These are phyloP conservation scores for Trichosurus vulpecula DNA, from an alignment of 2,797 vertebrate species.

Conservation along the genomic window DNA sequence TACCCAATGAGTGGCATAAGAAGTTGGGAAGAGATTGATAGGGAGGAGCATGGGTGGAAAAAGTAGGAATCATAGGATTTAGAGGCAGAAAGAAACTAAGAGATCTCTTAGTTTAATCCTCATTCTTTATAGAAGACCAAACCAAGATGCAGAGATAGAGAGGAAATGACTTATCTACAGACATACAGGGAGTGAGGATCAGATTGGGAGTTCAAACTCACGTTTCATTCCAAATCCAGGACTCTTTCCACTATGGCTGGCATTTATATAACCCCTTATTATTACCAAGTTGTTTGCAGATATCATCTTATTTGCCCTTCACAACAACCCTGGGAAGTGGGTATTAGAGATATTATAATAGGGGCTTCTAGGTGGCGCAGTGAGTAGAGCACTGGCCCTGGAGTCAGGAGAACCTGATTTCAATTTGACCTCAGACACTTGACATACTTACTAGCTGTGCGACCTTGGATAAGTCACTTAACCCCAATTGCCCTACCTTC, in stretches of 20 bases:
- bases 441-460: too few relatives aligned
- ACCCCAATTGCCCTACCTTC: too few relatives aligned
- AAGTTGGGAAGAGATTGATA: background rate
- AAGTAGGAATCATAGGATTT: background rate
- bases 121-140: background rate
- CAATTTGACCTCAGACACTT: too few relatives aligned
- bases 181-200: background rate
- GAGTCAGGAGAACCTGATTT: too few relatives aligned
- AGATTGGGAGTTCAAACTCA: background rate
- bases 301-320: background rate
- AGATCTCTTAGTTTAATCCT: too few relatives aligned
- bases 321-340: background rate
- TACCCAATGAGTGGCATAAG: background rate
- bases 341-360: background rate
- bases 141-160: background rate
- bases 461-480: too few relatives aligned
- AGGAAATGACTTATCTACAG: background rate
- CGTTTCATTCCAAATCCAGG: background rate
- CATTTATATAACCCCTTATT: background rate
- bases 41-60: background rate
- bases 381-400: too few relatives aligned
- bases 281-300: background rate
- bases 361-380: too few relatives aligned
- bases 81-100: background rate
- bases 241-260: background rate